These are phyloP conservation scores for Ceratoteleas bidentatus DNA, from an alignment of 1,140 invertebrate species.

Conservation along the genomic window DNA sequence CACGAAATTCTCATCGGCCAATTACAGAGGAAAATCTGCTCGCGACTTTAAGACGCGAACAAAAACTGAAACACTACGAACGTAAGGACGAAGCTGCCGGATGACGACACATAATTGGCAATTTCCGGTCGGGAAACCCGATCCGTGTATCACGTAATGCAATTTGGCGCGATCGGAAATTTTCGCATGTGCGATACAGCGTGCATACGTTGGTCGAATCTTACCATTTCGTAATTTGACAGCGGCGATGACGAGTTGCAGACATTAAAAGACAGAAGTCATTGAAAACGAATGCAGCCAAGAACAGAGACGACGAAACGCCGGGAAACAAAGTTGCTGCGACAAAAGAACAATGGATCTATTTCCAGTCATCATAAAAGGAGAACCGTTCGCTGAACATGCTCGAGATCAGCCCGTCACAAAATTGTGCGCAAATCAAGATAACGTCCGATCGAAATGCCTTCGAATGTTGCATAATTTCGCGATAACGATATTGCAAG, in stretches of 20 bases:
- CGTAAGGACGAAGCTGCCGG: slow-evolving; percentile 10
- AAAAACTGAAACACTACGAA: neutral
- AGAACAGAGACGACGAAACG: neutral
- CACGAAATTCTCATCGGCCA: too few species aligned
- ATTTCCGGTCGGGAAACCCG: slow-evolving; percentile 12
- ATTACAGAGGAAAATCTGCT: too few species aligned
- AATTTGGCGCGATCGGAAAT: slow-evolving; percentile 23
- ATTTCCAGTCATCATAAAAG: slow-evolving; percentile 39
- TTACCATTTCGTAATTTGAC: slow-evolving; percentile 30
- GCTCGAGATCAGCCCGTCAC: slow-evolving; percentile 1
- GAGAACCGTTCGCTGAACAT: slow-evolving; percentile 2
- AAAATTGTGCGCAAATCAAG: slow-evolving; percentile 18
- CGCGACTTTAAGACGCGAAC: too few species aligned
- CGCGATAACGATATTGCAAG: slow-evolving; percentile 45
- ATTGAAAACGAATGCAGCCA: slow-evolving; percentile 33
- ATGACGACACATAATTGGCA: slow-evolving; percentile 26
- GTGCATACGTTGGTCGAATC: slow-evolving; percentile 24
- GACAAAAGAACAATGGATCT: slow-evolving; percentile 58
- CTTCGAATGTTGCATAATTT: slow-evolving; percentile 39
- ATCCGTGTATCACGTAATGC: slow-evolving; percentile 17
- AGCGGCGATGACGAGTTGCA: slow-evolving; percentile 16
- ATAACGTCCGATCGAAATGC: slow-evolving; percentile 28
- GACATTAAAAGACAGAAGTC: slow-evolving; percentile 34
- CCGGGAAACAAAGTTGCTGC: slow-evolving; percentile 47
- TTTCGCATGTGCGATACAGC: slow-evolving; percentile 25